Evolutionary conservation across 1,140 invertebrate genomes (phyloP).

Genomic region (Catajapyx aquilonaris): DNA sequence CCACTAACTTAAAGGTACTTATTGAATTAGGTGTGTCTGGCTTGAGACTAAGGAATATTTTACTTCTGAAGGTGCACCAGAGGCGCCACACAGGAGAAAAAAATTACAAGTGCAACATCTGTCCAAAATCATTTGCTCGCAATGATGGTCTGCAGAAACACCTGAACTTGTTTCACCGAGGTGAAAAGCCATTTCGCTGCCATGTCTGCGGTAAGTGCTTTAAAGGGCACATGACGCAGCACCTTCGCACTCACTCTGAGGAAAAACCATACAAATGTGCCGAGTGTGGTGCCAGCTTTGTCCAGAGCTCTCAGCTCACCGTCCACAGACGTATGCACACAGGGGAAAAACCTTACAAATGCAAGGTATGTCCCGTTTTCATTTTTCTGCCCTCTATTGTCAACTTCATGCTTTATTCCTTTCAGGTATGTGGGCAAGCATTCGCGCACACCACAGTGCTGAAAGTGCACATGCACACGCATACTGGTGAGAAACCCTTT

Average conservation of each 20-base stretch:
- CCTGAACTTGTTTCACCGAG: constrained; percentile 49
- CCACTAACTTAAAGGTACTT: constrained; percentile 44
- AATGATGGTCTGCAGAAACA: constrained; percentile 58
- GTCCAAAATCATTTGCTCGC: constrained; percentile 49
- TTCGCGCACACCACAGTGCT: constrained; percentile 67
- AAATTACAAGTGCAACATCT: constrained; percentile 76
- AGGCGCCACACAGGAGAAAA: constrained; percentile 67
- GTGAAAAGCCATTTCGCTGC: constrained; percentile 65
- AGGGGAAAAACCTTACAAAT: constrained; percentile 59
- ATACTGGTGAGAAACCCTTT: constrained; percentile 68
- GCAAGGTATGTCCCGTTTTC: constrained; percentile 37
- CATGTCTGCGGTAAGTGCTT: constrained; percentile 72
- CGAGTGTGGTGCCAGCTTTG: constrained; percentile 58
- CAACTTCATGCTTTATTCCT: constrained; percentile 1
- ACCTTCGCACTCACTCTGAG: constrained; percentile 54
- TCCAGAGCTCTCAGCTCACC: constrained; percentile 80
- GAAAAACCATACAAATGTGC: constrained; percentile 34
- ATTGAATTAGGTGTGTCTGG: background rate
- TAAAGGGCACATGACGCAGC: constrained; percentile 64
- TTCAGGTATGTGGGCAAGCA: constrained; percentile 38
- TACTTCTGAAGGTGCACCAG: constrained; percentile 44
- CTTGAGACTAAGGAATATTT: background rate
- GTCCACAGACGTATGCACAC: constrained; percentile 82
- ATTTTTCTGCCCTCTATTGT: too few relatives aligned
- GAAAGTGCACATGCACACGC: constrained; percentile 50